Evolutionary conservation across 2,113 vertebrate genomes (phyloP).

Genomic region (Leptodactylus fuscus): DNA sequence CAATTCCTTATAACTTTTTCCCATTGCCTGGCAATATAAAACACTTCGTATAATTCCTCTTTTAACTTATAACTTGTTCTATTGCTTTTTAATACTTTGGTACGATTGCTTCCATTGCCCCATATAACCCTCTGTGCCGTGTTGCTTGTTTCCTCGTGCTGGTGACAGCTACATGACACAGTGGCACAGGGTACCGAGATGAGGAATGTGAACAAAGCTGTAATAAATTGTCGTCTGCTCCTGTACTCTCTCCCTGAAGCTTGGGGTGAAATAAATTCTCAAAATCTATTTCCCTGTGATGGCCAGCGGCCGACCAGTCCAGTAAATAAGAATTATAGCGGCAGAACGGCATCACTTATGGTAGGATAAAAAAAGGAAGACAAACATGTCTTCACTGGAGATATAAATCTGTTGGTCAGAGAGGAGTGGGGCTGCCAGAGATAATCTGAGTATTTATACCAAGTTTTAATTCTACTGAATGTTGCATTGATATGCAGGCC

Average conservation of each 20-base stretch:
- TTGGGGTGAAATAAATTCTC: slow-evolving; percentile 77
- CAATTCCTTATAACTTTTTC: background rate
- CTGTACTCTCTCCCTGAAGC: slow-evolving; percentile 70
- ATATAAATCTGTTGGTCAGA: slow-evolving; percentile 74
- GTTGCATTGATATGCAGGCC: background rate
- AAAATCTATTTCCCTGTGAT: slow-evolving; percentile 76
- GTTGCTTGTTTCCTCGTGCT: slow-evolving; percentile 36
- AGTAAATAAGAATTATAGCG: slow-evolving; percentile 77
- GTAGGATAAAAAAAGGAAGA: slow-evolving; percentile 68
- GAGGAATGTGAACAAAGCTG: slow-evolving; percentile 63
- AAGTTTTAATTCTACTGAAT: slow-evolving; percentile 35
- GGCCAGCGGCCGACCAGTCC: slow-evolving; percentile 74
- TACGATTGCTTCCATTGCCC: slow-evolving; percentile 42
- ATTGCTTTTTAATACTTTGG: slow-evolving; percentile 25
- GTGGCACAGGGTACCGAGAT: slow-evolving; percentile 56
- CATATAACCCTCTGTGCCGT: slow-evolving; percentile 31
- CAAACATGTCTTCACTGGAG: slow-evolving; percentile 70
- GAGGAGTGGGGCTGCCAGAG: slow-evolving; percentile 45
- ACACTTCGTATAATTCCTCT: slow-evolving; percentile 10
- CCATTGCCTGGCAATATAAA: background rate
- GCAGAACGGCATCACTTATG: slow-evolving; percentile 75
- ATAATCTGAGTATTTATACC: slow-evolving; percentile 52
- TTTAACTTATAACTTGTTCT: slow-evolving; percentile 29
- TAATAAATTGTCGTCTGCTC: slow-evolving; percentile 72
- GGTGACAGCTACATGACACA: slow-evolving; percentile 51